These are phyloP conservation scores for Betta splendens DNA, from an alignment of 2,797 vertebrate species.

Conservation along the genomic window DNA sequence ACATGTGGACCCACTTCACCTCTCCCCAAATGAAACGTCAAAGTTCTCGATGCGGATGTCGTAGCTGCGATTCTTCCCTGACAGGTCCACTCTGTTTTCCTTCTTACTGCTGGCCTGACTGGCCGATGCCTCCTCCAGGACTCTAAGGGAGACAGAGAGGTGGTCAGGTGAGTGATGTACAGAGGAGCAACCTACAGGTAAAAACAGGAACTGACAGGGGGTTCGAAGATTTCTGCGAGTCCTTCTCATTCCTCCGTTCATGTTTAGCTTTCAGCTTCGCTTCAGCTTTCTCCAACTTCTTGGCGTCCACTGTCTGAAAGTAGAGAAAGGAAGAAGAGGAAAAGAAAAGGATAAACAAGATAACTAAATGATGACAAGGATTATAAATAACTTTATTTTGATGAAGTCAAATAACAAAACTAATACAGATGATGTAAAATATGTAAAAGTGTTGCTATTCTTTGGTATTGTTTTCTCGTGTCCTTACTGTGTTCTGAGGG, in stretches of 20 bases:
- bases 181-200: background rate
- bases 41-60: constrained; percentile 98
- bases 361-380: no score
- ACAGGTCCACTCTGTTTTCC: constrained; percentile 90
- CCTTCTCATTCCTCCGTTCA: constrained; percentile 89
- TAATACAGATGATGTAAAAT: no score
- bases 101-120: constrained; percentile 97
- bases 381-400: no score
- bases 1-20: constrained; percentile 71
- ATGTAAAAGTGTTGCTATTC: no score
- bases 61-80: constrained; percentile 96
- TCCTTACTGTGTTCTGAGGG: constrained; percentile 86
- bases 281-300: constrained; percentile 96
- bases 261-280: constrained; percentile 95
- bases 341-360: no score
- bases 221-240: constrained; percentile 80
- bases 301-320: constrained; percentile 88
- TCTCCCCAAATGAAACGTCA: constrained; percentile 95
- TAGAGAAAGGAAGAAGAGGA: constrained; percentile 11
- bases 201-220: constrained; percentile 81
- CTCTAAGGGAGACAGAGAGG: constrained; percentile 70
- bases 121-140: constrained; percentile 95
- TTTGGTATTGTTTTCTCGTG: background rate
- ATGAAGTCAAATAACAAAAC: no score
- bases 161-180: background rate